Base-by-base conservation (phyloP, 1,140 invertebrate genomes). In the Magallana angulata region DNA sequence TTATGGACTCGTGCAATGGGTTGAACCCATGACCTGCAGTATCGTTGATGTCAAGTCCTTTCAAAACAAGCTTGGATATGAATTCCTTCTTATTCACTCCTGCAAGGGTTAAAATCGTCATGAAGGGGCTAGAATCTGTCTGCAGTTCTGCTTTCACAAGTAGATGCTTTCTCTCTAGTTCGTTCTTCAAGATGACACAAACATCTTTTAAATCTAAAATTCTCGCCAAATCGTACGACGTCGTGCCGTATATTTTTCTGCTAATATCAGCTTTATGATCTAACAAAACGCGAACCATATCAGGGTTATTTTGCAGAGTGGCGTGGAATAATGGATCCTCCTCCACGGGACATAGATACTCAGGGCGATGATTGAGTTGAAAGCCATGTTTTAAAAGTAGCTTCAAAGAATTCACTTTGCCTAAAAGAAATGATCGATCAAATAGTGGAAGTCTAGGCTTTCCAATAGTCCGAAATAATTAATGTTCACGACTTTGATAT, bases 241-340 rank as follows among this genome's bases (percentile, higher is more conserved):
- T 82, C n/a, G 57, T 57, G 48, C 81, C 81, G 48, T 82, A 57
- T 57, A 82, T 58, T 82, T 58, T 57, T 57, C 57, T 82, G 48
- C 81, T 82, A 12, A 82, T 58, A 9, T 82, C 81, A 8, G 81
- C 48, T 16, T 57, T 82, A 82, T 82, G 57, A 1, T 7, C 48
- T 57, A 82, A 57, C 9, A 82, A 57, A 82, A 82, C 16, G 9
- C 48, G n/a, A 57, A 82, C 36, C 81, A 82, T 82, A 14, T 82
- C 81, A 8, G 57, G 57, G 16, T 82, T 58, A 57, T 82, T 82
- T n/a, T 58, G 81, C 16, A 57, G n/a, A n/a, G 57, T 58, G 14
- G 81, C 81, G 57, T 82, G 81, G 57, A 82, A 58, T 57, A 82
- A 58, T 24, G 57, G 57, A 58, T 82, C 81, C 57, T 82, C 81